Conservation (phyloP, 2,113 vertebrate species). For the Podarcis muralis region DNA sequence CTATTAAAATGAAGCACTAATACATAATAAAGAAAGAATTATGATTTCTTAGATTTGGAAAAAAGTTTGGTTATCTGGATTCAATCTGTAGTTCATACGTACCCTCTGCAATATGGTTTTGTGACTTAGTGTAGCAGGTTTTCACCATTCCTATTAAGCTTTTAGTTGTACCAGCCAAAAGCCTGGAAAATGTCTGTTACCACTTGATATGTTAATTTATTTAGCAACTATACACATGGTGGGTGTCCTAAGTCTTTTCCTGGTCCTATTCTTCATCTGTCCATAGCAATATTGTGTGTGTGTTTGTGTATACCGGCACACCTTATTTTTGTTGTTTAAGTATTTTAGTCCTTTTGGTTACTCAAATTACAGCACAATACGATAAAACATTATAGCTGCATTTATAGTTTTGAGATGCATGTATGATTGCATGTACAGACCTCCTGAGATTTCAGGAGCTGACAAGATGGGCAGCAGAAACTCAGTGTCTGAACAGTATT, state of each 20-base stretch:
- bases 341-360: neutral
- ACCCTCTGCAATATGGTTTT: neutral
- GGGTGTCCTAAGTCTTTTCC: neutral
- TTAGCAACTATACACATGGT: neutral
- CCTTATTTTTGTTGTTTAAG: neutral
- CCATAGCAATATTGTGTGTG: no score
- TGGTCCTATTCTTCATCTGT: no score
- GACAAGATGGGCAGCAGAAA: neutral
- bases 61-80: neutral
- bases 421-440: neutral
- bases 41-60: neutral
- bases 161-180: neutral
- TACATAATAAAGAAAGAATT: no score
- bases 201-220: neutral
- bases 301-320: no score
- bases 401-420: neutral
- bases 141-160: neutral
- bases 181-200: no score
- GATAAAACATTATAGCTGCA: neutral
- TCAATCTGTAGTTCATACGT: neutral
- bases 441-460: neutral
- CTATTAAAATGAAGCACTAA: neutral
- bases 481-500: neutral
- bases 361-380: no score
- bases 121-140: neutral